Evolutionary conservation across 2,113 vertebrate species (phyloP).

Genomic region (Crypturellus undulatus): DNA sequence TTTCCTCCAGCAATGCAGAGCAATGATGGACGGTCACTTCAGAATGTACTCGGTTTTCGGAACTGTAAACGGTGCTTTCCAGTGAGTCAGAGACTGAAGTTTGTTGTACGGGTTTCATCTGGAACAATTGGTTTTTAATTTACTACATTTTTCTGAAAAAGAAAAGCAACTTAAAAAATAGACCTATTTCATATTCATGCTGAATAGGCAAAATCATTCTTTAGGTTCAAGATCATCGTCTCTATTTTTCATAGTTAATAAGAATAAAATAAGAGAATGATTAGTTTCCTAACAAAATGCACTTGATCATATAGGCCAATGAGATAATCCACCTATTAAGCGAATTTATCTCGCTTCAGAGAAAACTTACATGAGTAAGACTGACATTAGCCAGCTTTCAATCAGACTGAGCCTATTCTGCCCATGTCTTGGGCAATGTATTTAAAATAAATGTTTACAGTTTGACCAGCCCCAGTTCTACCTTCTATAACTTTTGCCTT

Average conservation of each 20-base stretch:
- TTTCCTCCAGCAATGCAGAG: neutral
- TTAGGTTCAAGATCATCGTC: neutral
- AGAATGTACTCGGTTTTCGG: constrained; percentile 6
- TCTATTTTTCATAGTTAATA: neutral
- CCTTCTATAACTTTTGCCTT: fast-evolving
- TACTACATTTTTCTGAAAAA: neutral
- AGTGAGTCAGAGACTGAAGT: constrained; percentile 13
- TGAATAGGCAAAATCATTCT: neutral
- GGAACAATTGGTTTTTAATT: neutral
- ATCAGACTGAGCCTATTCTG: neutral
- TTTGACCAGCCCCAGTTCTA: neutral
- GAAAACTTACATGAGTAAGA: neutral
- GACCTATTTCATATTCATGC: neutral
- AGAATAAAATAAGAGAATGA: neutral
- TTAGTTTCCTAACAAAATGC: neutral
- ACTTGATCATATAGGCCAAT: neutral
- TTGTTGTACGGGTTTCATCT: constrained; percentile 27
- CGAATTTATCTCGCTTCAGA: neutral
- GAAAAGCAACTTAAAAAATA: neutral
- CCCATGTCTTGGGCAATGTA: neutral
- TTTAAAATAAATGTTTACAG: neutral
- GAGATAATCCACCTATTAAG: neutral
- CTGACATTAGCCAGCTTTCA: neutral
- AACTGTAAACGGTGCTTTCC: constrained; percentile 35
- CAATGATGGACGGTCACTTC: constrained; percentile 17